A percentile compares a stretch with the other conserved stretches of the same genome.
phyloP scores from a whole-genome alignment of 2,113 vertebrate species.

The Paracanthobrama guichenoti region DNA sequence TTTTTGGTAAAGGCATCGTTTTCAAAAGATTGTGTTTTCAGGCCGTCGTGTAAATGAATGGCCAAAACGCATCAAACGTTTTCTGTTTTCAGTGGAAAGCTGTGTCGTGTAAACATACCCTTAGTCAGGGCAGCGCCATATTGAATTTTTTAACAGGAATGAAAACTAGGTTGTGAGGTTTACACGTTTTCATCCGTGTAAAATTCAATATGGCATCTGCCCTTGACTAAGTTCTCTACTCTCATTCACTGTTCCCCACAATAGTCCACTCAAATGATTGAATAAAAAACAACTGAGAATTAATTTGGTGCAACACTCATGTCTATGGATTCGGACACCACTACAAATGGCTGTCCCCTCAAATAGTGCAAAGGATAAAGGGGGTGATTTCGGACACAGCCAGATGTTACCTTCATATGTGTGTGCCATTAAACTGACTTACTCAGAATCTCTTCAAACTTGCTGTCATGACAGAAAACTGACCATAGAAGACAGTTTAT shows the following conservation, averaged over 20 bases:
- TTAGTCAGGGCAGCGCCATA: no score
- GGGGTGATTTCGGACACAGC: not conserved
- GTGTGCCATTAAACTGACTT: not conserved
- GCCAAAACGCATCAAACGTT: no score
- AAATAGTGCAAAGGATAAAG: no score
- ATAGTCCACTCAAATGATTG: not conserved
- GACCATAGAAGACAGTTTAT: not conserved
- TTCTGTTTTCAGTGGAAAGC: no score
- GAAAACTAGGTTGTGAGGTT: no score
- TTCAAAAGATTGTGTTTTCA: no score
- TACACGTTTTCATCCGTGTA: not conserved
- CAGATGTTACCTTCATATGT: not conserved
- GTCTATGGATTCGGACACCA: not conserved
- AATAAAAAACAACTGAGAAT: not conserved
- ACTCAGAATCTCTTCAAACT: not conserved
- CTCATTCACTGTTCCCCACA: not conserved
- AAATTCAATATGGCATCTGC: not conserved
- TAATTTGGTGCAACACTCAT: not conserved
- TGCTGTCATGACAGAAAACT: not conserved
- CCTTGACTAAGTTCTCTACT: not conserved
- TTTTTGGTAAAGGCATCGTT: no score
- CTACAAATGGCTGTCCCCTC: not conserved
- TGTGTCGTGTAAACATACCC: no score
- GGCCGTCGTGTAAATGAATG: no score
- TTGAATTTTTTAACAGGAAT: no score